phyloP scores from a whole-genome alignment of 2,797 vertebrate genomes.

The Acrossocheilus wenchowensis region DNA sequence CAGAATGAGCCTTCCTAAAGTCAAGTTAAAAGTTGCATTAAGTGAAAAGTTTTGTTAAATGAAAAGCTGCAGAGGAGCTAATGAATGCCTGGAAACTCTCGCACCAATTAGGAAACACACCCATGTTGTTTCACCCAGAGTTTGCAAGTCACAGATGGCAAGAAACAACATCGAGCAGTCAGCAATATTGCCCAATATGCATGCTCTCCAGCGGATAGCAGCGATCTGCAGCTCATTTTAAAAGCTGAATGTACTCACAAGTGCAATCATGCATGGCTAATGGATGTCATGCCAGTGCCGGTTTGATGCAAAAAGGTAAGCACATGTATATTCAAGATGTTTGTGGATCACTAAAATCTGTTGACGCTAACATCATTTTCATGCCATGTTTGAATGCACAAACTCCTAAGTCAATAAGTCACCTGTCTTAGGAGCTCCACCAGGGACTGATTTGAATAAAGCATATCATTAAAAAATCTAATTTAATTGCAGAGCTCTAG shows the following conservation, averaged over 20 bases:
- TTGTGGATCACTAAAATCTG: slow-evolving; percentile 46
- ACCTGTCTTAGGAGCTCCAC: slow-evolving; percentile 46
- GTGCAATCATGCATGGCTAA: slow-evolving; percentile 57
- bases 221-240: slow-evolving; percentile 57
- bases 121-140: slow-evolving; percentile 5
- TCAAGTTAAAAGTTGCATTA: not conserved
- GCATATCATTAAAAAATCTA: slow-evolving; percentile 51
- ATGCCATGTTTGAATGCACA: slow-evolving; percentile 42
- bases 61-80: not conserved
- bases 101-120: slow-evolving; percentile 25
- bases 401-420: slow-evolving; percentile 54
- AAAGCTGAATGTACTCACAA: slow-evolving; percentile 49
- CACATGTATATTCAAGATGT: slow-evolving; percentile 45
- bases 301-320: slow-evolving; percentile 50
- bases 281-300: slow-evolving; percentile 28
- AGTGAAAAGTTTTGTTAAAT: not conserved
- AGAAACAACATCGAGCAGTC: slow-evolving; percentile 33
- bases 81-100: not conserved
- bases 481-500: slow-evolving; percentile 49
- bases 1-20: not conserved
- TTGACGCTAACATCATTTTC: slow-evolving; percentile 46
- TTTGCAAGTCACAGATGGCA: slow-evolving; percentile 16
- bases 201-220: slow-evolving; percentile 37
- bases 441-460: slow-evolving; percentile 52
- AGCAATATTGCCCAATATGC: slow-evolving; percentile 40